phyloP scores from a whole-genome alignment of 1,140 invertebrate species.

The Monomorium pharaonis region DNA sequence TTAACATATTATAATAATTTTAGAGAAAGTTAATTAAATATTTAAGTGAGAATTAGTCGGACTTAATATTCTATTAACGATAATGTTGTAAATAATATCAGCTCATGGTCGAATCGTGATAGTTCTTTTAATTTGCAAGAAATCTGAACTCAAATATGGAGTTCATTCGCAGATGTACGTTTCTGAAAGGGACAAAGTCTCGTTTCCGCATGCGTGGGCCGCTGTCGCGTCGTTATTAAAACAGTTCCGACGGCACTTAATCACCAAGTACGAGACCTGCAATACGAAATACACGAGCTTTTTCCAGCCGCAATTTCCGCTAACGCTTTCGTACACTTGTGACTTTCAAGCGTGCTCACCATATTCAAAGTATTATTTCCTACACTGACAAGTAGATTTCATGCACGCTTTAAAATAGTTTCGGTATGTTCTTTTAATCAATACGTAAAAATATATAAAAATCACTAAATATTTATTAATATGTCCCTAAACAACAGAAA shows the following conservation, averaged over 20 bases:
- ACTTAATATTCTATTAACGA: background rate
- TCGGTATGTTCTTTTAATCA: no score
- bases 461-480: background rate
- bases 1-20: background rate
- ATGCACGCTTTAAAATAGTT: background rate
- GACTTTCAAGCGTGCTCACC: background rate
- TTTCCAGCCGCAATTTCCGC: constrained; percentile 37
- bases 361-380: background rate
- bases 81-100: background rate
- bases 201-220: constrained; percentile 28
- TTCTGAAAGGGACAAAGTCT: background rate
- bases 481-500: background rate
- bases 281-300: constrained; percentile 31
- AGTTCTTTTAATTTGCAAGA: background rate
- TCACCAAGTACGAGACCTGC: constrained; percentile 29
- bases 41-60: background rate
- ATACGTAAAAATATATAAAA: background rate
- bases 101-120: background rate
- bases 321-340: background rate
- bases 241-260: constrained; percentile 36
- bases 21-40: background rate
- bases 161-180: constrained; percentile 5
- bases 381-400: background rate
- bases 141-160: constrained; percentile 3
- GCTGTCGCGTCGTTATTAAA: constrained; percentile 53